These are phyloP conservation scores for Upupa epops DNA, from an alignment of 2,113 vertebrate species.

Conservation along the genomic window DNA sequence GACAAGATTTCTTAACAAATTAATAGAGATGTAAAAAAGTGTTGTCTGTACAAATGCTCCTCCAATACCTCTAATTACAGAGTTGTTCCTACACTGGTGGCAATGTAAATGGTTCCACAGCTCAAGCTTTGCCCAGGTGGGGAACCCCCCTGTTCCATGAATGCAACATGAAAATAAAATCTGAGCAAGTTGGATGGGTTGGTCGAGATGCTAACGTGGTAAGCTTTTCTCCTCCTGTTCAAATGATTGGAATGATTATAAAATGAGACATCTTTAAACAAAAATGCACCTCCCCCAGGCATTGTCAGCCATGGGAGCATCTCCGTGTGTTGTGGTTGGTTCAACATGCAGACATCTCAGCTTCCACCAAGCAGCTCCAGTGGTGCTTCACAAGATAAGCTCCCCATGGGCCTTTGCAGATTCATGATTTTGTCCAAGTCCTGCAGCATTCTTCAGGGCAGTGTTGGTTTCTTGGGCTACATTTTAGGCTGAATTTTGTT, in stretches of 20 bases:
- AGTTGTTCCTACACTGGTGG: background rate
- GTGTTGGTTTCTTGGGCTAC: background rate
- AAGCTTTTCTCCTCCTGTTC: background rate
- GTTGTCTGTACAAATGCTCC: background rate
- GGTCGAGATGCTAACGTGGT: background rate
- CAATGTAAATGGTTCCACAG: background rate
- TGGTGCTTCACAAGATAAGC: background rate
- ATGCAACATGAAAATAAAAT: background rate
- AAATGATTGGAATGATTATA: accelerated
- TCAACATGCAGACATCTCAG: background rate
- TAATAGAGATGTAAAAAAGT: background rate
- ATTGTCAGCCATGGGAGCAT: background rate
- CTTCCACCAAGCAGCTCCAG: background rate
- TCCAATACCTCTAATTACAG: conserved; percentile 20
- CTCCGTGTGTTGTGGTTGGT: background rate
- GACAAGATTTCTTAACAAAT: background rate
- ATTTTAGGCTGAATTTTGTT: background rate
- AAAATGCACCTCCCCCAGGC: background rate
- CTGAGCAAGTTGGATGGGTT: background rate
- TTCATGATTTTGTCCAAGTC: background rate
- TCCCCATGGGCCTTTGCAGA: background rate
- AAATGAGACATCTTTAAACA: background rate
- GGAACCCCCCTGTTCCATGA: background rate
- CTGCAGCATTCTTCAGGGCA: background rate
- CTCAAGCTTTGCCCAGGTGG: background rate